Evolutionary conservation across 2,888 invertebrate species (phyloP).

Genomic region (Patella ulyssiponensis): DNA sequence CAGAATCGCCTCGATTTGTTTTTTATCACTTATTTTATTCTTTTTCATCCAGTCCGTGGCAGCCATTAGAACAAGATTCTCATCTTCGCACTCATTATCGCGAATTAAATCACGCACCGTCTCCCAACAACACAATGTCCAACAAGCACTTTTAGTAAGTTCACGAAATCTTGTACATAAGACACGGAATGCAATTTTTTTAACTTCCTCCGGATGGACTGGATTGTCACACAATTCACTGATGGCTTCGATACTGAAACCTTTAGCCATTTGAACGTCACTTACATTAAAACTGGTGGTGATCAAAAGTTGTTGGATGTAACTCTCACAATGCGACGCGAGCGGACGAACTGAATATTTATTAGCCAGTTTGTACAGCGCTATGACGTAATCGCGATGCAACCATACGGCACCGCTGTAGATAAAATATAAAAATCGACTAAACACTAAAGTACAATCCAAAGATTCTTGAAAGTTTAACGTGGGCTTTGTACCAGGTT

Average conservation of each 20-base stretch:
- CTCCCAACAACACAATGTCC: constrained; percentile 55
- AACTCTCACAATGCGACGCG: constrained; percentile 64
- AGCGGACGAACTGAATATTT: constrained; percentile 65
- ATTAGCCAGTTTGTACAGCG: constrained; percentile 64
- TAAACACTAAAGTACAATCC: constrained; percentile 66
- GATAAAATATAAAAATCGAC: constrained; percentile 67
- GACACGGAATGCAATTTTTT: constrained; percentile 55
- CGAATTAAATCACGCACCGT: constrained; percentile 59
- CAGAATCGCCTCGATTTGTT: constrained; percentile 61
- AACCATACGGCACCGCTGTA: constrained; percentile 69
- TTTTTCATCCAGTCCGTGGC: constrained; percentile 68
- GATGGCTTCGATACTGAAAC: constrained; percentile 36
- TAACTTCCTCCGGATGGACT: constrained; percentile 48
- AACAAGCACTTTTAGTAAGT: constrained; percentile 52
- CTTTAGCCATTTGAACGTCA: constrained; percentile 27
- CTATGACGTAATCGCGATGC: constrained; percentile 65
- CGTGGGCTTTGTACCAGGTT: constrained; percentile 43
- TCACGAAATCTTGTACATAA: constrained; percentile 58
- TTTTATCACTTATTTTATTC: constrained; percentile 61
- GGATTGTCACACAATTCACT: constrained; percentile 44
- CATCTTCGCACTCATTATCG: constrained; percentile 58
- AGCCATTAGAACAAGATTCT: constrained; percentile 61
- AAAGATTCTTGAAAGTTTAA: constrained; percentile 56
- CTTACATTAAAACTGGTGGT: constrained; percentile 32
- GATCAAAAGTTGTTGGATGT: constrained; percentile 60